Evolutionary conservation across 2,113 vertebrate species (phyloP).

Genomic region (Corynorhinus townsendii): DNA sequence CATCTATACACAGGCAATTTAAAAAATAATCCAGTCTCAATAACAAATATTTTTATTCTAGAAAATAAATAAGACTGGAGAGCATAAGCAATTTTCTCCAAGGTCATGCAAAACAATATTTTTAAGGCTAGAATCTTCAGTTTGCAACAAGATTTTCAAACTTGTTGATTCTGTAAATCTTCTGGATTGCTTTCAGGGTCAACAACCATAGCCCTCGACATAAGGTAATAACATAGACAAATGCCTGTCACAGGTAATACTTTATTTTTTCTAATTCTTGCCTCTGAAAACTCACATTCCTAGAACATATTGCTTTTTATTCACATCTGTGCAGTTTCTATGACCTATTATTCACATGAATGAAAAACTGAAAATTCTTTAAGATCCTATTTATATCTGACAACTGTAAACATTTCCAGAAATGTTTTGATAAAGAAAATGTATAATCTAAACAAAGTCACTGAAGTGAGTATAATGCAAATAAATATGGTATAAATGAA

Average conservation of each 20-base stretch:
- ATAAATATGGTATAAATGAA: background rate
- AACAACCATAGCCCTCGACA: fast-evolving
- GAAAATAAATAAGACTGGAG: constrained; percentile 20
- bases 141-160: constrained; percentile 40
- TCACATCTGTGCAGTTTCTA: background rate
- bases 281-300: background rate
- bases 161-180: constrained; percentile 17
- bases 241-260: background rate
- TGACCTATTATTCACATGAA: background rate
- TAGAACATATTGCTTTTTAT: background rate
- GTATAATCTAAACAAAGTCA: background rate
- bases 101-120: constrained; percentile 11
- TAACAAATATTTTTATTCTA: background rate
- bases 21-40: background rate
- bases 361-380: background rate
- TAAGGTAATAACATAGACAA: background rate
- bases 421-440: background rate
- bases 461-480: background rate
- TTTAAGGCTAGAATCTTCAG: constrained; percentile 6
- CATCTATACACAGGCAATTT: constrained; percentile 1
- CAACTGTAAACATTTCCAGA: background rate
- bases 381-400: background rate
- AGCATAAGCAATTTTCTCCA: constrained; percentile 34
- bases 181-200: background rate
- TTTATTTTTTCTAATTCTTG: background rate